Evolutionary conservation across 2,888 invertebrate species (phyloP).

Genomic region (Polyommatus iphigenia): DNA sequence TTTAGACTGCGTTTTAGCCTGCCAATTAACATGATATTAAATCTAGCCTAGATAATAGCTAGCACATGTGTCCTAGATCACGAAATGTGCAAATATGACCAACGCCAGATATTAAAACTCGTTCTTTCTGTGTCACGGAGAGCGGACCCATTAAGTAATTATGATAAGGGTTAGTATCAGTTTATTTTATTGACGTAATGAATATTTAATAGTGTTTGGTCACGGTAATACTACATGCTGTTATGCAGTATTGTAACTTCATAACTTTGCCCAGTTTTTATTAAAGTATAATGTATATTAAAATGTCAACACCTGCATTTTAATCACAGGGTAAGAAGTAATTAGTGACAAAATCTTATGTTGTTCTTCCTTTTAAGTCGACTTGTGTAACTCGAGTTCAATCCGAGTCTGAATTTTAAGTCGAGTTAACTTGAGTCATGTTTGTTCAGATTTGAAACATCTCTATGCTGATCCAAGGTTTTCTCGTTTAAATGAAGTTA

Average conservation of each 20-base stretch:
- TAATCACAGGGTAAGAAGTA: no score
- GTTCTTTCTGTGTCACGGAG: conserved; percentile 73
- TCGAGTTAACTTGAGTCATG: no score
- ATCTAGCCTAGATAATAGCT: conserved; percentile 27
- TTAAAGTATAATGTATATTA: no score
- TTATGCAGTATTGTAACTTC: background rate
- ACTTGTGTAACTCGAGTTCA: no score
- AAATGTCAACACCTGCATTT: no score
- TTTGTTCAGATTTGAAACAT: no score
- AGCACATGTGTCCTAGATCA: conserved; percentile 38
- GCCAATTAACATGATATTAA: conserved; percentile 2
- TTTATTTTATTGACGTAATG: conserved; percentile 7
- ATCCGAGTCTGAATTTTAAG: no score
- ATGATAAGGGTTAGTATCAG: conserved; percentile 33
- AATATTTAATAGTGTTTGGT: conserved; percentile 1
- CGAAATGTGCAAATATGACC: conserved; percentile 35
- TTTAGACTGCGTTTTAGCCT: background rate
- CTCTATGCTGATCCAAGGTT: no score
- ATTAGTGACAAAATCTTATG: no score
- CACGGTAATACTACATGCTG: background rate
- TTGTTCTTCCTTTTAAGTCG: no score
- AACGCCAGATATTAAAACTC: conserved; percentile 52
- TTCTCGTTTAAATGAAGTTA: no score
- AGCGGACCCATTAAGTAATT: conserved; percentile 55
- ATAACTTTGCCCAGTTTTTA: no score